Evolutionary conservation across 2,888 invertebrate species (phyloP), one percentile per base, ranked within the genome.

Genomic region (Cheilosia soror): DNA sequence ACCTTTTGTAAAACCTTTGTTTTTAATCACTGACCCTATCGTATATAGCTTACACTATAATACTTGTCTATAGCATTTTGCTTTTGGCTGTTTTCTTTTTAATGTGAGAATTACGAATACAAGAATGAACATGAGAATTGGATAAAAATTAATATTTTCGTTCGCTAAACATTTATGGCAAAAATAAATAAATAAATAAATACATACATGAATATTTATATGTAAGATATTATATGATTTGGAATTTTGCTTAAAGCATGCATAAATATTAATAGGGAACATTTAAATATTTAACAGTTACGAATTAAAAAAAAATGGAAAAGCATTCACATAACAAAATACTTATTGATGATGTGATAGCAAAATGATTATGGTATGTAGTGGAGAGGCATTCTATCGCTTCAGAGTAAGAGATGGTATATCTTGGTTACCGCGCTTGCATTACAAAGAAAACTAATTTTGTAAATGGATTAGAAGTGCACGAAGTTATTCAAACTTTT

Each of bases 51-150:
- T 15, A 11, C 4, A 37, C 49, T 72, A 29, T 63, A 62, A 42
- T 31, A 49, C 44, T 5, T 60, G 31, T 60, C 42, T 60, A 20
- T 20, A 47, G 53, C 27, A 3, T 33, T 53, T 68, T 27, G 11
- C 42, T 25, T 72, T 63, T 57, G 33, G 37, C 49, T 15, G 53
- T 31, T 31, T 15, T 62, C 44, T 62, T 37, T 55, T 58, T 58
- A 58, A 66, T 37, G 47, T 71, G 78, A 78, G 40, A 65, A 66
- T 62, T 73, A 84, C 75, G 77, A 66, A 60, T 72, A 80, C 69
- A 53, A 80, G 69, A 80, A 84, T 84, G 84, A 75, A 84, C 69
- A 84, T 84, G 84, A 84, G 84, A 84, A 84, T 80, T 84, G 83
- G 73, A 84, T 47, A 40, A 71, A 47, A 71, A 65, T 1, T 68